Conservation (phyloP, 2,888 invertebrate species). For the Caenorhabditis sinica region DNA sequence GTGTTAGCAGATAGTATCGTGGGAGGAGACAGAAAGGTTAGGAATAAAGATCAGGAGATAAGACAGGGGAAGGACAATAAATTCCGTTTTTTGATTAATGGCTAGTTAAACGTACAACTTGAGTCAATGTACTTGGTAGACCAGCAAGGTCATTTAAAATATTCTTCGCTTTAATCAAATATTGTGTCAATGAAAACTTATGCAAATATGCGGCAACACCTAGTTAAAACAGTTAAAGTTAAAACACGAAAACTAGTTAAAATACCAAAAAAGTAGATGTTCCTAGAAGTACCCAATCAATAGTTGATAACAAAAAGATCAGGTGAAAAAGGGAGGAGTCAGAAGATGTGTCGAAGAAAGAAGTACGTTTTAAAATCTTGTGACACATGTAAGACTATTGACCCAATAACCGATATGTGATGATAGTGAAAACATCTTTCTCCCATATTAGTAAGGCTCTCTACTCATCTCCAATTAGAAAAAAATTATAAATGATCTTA, state of each 20-base stretch:
- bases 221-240: too few species aligned
- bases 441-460: too few species aligned
- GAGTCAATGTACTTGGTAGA: not conserved
- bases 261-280: too few species aligned
- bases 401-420: not conserved
- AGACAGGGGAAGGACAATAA: not conserved
- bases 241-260: too few species aligned
- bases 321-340: not conserved
- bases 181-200: too few species aligned
- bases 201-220: too few species aligned
- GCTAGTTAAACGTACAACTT: not conserved
- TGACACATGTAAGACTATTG: not conserved
- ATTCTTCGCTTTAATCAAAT: too few species aligned
- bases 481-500: too few species aligned
- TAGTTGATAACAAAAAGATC: not conserved
- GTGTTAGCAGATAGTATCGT: not conserved
- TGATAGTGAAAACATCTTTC: not conserved
- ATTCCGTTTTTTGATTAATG: not conserved
- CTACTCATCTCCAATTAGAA: too few species aligned
- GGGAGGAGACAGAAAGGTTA: not conserved
- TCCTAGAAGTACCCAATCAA: too few species aligned
- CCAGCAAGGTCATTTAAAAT: not conserved
- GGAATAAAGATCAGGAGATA: not conserved
- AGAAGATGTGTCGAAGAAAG: not conserved
- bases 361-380: not conserved